phyloP scores from a whole-genome alignment of 2,888 invertebrate species.

The Eucera pruinosa region DNA sequence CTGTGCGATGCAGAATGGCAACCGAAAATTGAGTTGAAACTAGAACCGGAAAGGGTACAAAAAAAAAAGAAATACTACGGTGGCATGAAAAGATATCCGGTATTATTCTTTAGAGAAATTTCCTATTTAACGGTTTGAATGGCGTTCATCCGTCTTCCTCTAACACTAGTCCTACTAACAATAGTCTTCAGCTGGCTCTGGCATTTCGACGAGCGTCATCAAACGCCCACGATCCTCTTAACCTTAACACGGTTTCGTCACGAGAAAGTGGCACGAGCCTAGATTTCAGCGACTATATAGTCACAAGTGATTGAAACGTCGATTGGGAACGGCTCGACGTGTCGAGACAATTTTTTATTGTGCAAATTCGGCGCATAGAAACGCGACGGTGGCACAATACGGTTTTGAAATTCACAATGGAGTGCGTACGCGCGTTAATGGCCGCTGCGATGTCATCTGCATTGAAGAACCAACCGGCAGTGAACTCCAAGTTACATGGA shows the following conservation, averaged over 20 bases:
- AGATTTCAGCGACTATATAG: constrained; percentile 11
- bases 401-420: constrained; percentile 33
- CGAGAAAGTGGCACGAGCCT: constrained; percentile 18
- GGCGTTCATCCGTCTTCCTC: not conserved
- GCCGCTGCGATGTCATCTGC: not conserved
- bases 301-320: not conserved
- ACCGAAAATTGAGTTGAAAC: no score
- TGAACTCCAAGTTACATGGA: constrained; percentile 24
- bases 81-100: not conserved
- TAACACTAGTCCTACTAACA: no score
- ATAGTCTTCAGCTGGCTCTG: not conserved
- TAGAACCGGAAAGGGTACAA: no score
- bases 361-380: constrained; percentile 27
- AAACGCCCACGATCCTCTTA: constrained; percentile 33
- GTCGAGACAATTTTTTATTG: constrained; percentile 19
- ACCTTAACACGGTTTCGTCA: constrained; percentile 36
- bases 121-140: not conserved
- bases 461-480: constrained; percentile 28
- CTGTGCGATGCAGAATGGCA: no score
- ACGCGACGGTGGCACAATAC: constrained; percentile 24
- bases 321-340: not conserved
- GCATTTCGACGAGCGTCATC: constrained; percentile 5
- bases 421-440: not conserved
- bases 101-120: not conserved
- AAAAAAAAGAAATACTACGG: no score